Percentiles rank a stretch among this genome's conserved stretches.
phyloP scores from a whole-genome alignment of 2,888 invertebrate genomes.

The Tineola bisselliella region DNA sequence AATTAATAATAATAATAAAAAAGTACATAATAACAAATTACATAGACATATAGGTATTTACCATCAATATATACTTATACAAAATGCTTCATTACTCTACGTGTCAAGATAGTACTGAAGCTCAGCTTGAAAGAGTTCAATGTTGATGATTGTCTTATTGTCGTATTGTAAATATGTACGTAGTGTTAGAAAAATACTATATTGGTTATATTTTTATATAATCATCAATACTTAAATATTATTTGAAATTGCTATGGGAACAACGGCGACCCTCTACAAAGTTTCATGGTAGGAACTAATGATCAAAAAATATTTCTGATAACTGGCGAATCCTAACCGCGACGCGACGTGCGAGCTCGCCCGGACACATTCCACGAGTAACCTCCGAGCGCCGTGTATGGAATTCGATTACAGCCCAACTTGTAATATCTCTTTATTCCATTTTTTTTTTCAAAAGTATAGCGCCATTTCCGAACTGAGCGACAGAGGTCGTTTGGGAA shows the following conservation, averaged over 20 bases:
- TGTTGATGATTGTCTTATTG: too few relatives aligned
- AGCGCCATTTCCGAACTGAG: not conserved
- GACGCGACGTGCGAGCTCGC: slow-evolving; percentile 39
- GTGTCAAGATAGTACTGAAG: too few relatives aligned
- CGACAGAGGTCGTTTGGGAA: not conserved
- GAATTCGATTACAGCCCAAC: slow-evolving; percentile 49
- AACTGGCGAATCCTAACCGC: slow-evolving; percentile 51
- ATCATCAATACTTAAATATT: not conserved
- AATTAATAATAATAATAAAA: too few relatives aligned
- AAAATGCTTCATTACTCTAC: too few relatives aligned
- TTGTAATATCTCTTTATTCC: slow-evolving; percentile 24
- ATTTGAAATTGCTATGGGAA: not conserved
- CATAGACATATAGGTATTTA: too few relatives aligned
- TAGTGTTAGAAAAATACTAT: too few relatives aligned
- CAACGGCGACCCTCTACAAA: not conserved
- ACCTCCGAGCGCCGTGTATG: slow-evolving; percentile 29
- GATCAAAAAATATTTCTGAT: slow-evolving; percentile 52
- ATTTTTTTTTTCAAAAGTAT: slow-evolving; percentile 11
- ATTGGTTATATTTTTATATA: too few relatives aligned
- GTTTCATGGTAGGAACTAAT: slow-evolving; percentile 32
- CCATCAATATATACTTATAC: too few relatives aligned
- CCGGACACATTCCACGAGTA: slow-evolving; percentile 15
- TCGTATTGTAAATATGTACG: too few relatives aligned
- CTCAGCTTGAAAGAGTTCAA: too few relatives aligned
- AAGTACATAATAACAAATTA: too few relatives aligned